phyloP scores from a whole-genome alignment of 2,797 vertebrate genomes.

The Pseudopleuronectes americanus region DNA sequence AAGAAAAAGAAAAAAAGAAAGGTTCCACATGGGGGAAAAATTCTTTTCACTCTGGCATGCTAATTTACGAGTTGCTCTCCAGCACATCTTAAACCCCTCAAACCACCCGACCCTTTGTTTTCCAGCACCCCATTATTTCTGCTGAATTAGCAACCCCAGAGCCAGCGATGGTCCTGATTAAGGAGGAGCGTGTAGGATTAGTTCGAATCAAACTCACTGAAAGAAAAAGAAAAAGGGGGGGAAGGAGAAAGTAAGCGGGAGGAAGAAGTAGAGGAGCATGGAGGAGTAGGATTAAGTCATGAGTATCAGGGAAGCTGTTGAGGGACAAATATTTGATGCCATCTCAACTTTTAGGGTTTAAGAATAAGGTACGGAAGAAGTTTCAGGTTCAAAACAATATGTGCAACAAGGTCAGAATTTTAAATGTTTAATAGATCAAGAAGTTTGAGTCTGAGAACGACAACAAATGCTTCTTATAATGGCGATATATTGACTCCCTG shows the following conservation, averaged over 20 bases:
- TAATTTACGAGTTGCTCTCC: slow-evolving; percentile 94
- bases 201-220: slow-evolving; percentile 78
- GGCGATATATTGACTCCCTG: too few species aligned
- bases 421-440: too few species aligned
- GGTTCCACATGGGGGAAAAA: slow-evolving; percentile 87
- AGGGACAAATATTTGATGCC: not conserved
- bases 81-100: slow-evolving; percentile 92
- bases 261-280: slow-evolving; percentile 16
- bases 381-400: slow-evolving; percentile 7
- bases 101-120: slow-evolving; percentile 88
- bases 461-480: not conserved
- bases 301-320: slow-evolving; percentile 31
- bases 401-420: not conserved
- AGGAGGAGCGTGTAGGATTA: slow-evolving; percentile 87
- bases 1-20: slow-evolving; percentile 80
- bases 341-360: slow-evolving; percentile 8
- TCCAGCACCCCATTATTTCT: slow-evolving; percentile 91
- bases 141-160: slow-evolving; percentile 93
- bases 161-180: slow-evolving; percentile 90
- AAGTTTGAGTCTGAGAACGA: not conserved
- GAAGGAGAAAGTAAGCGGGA: slow-evolving; percentile 25
- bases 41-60: slow-evolving; percentile 85
- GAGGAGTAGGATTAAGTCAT: slow-evolving; percentile 56
- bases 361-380: not conserved
- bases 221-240: slow-evolving; percentile 25